Base-by-base conservation (phyloP, 2,888 invertebrate genomes). In the Neoascia interrupta region DNA sequence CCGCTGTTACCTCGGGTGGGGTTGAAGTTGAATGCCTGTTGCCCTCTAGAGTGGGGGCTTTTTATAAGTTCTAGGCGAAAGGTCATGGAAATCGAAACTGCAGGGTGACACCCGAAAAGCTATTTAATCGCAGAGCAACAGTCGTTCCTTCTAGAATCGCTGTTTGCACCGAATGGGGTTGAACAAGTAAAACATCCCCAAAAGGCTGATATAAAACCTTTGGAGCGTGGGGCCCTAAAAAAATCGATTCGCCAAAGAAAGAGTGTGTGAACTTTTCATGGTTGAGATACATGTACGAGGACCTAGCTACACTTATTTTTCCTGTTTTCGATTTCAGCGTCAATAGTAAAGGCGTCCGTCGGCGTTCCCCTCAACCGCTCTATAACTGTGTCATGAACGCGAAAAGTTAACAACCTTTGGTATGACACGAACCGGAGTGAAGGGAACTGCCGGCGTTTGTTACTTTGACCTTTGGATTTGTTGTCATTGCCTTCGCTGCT, bases 381-480 rank as follows among this genome's bases (percentile, higher is more conserved):
- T 66, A 36, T 45, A 70, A 72, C 53, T 76, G 64, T 76, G 76
- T 72, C 76, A 76, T 72, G 76, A 72, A 60, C 64, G 72, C 64
- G 53, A 76, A 70, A 70, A 63, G 75, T 76, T 64, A 70, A 66
- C 53, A 72, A 76, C 76, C 76, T 76, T 60, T 76, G 54, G 72
- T 64, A 64, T 76, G 76, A 66, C 76, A 76, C 70, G 60, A 70
- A 47, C 41, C 19, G 58, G 16, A 58, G 8, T 19, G 10, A 39
- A 31, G 54, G 51, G 47, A 51, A 51, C 51, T 45, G 58, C 45
- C 26, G 36, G 21, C 69, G 39, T 39, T n/a, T n/a, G 64, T 64
- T 76, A 58, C 45, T 69, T 69, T 70, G 76, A 66, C 76, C 76
- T 76, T 53, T 76, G 26, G 34, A 54, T 49, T 64, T 49, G 11